These are phyloP conservation scores for Todus mexicanus DNA, from an alignment of 2,797 vertebrate species.

Conservation along the genomic window DNA sequence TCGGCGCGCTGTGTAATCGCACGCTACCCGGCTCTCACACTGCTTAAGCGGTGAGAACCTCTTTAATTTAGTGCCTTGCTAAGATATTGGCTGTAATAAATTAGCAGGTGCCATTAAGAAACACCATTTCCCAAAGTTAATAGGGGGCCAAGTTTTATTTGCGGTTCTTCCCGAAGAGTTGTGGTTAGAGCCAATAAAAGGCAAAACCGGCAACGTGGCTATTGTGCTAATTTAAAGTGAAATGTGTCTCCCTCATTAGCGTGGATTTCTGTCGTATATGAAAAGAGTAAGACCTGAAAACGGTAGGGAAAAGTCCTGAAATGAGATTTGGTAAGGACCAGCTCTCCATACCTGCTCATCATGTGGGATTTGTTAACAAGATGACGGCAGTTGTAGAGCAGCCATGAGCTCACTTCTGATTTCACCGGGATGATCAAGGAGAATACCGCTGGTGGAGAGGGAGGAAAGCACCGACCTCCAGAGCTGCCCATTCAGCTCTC, in stretches of 20 bases:
- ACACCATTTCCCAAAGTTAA: neutral
- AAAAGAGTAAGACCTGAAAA: neutral
- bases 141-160: neutral
- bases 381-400: neutral
- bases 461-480: neutral
- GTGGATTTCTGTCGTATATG: neutral
- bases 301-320: neutral
- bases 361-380: neutral
- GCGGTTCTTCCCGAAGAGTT: fast-evolving
- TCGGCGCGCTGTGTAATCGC: fast-evolving
- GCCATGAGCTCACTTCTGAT: neutral
- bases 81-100: neutral
- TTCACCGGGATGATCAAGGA: fast-evolving
- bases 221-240: neutral
- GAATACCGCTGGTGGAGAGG: fast-evolving
- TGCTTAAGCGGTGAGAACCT: neutral
- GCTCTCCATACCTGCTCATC: neutral
- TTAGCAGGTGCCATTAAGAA: neutral
- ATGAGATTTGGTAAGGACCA: neutral
- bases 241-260: neutral
- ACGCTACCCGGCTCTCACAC: neutral
- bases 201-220: neutral
- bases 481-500: fast-evolving
- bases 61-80: neutral
- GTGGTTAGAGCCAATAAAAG: neutral